Evolutionary conservation across 2,888 invertebrate genomes (phyloP), one percentile per base, ranked within the genome.

Genomic region (Salticus scenicus): DNA sequence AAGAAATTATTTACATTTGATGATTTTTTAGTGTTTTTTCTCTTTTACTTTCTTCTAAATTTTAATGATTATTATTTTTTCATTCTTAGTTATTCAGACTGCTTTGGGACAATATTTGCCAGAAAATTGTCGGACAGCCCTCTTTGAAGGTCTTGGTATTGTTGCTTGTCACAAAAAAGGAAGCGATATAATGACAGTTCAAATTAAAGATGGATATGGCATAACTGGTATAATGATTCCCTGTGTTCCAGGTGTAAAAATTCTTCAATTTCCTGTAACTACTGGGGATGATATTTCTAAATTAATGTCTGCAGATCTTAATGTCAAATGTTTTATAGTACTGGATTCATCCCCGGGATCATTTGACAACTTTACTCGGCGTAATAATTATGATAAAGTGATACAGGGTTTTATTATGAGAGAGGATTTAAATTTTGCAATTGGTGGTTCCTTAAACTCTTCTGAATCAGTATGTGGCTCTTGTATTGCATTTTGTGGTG

Each of bases 401-500:
- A 33, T 83, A 8, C 31, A 75, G 5, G 28, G 30, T 42, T 79
- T 33, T 20, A 27, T 86, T 17, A 2, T 24, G 12, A 57, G 70
- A 20, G 63, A 84, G 41, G n/a, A 77, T 24, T 20, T 31, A 41
- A 67, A 69, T 27, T n/a, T 88, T 27, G 88, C 88, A 0, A 27
- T 88, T 33, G 88, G 88, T 12, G 88, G 88, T 0, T 75, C 82
- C 8, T 47, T 86, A 7, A 77, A 81, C n/a, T 69, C 69, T 28
- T 24, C 77, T 24, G 70, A 64, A n/a, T 63, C 66, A 0, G 12
- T 31, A 17, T 17, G 33, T n/a, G 75, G 74, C 41, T 75, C 76
- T 1, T 75, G 63, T 1, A 8, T 87, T 30, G 88, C 82, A 0
- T 85, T 88, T 33, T 75, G 70, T 67, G 90, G 90, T 30, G 82